A percentile compares a stretch with the other conserved stretches of the same genome.
phyloP scores from a whole-genome alignment of 2,113 vertebrate species.

The Uropsilus gracilis region DNA sequence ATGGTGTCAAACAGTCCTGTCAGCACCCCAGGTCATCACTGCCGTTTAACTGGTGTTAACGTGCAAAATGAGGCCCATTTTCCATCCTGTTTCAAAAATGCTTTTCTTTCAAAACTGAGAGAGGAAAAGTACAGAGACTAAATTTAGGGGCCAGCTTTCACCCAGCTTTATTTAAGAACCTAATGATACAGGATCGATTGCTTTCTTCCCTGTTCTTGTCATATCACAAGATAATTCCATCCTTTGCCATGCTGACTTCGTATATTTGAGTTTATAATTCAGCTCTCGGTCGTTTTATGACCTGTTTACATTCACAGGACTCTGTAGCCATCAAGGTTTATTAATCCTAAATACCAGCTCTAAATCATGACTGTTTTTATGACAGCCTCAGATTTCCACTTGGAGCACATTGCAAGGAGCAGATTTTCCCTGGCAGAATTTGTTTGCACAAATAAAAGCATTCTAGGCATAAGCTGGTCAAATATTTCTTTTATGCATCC shows the following conservation, averaged over 20 bases:
- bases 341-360: neutral
- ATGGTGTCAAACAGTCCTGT: neutral
- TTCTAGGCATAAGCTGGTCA: neutral
- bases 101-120: neutral
- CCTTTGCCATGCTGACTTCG: neutral
- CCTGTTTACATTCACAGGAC: neutral
- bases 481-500: neutral
- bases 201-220: neutral
- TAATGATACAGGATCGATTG: neutral
- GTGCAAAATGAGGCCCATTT: neutral
- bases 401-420: neutral
- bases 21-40: neutral
- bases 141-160: neutral
- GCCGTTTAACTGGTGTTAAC: neutral
- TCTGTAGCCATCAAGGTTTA: neutral
- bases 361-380: neutral
- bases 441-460: constrained; percentile 27
- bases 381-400: neutral
- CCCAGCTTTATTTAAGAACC: neutral
- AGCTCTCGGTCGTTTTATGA: neutral
- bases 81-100: neutral
- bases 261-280: neutral
- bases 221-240: neutral
- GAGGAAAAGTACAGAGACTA: neutral
- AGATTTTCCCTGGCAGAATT: constrained; percentile 4